A percentile compares a stretch with the other conserved stretches of the same genome.
Evolutionary conservation across 2,113 vertebrate genomes (phyloP).

Genomic region (Carlito syrichta): DNA sequence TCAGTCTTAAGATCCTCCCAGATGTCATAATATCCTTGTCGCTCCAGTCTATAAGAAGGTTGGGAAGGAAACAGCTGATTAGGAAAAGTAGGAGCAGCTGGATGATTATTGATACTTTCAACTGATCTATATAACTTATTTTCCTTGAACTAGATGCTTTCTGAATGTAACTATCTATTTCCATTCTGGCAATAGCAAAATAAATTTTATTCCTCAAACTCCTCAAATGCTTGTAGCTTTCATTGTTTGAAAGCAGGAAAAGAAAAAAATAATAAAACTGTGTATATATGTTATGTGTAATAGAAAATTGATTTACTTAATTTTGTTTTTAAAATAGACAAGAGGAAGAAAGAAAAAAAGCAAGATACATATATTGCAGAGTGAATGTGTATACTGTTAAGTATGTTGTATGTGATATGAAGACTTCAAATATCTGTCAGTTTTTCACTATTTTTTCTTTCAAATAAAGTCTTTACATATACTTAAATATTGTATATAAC

Average conservation of each 20-base stretch:
- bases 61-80: neutral
- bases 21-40: neutral
- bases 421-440: neutral
- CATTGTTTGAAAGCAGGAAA: neutral
- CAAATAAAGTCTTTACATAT: neutral
- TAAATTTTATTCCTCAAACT: neutral
- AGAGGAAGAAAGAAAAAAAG: neutral
- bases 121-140: neutral
- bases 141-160: neutral
- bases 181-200: neutral
- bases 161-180: neutral
- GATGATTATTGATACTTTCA: neutral
- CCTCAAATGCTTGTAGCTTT: neutral
- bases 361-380: neutral
- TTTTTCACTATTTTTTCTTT: neutral
- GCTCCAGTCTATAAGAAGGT: neutral
- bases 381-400: neutral
- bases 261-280: neutral
- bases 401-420: neutral
- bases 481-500: neutral
- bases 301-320: neutral
- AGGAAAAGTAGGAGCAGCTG: neutral
- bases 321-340: conserved; percentile 12
- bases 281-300: neutral
- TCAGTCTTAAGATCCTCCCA: neutral